A percentile compares a stretch with the other conserved stretches of the same genome.
Evolutionary conservation across 2,888 invertebrate genomes (phyloP).

Genomic region (Tricholauxania praeusta): DNA sequence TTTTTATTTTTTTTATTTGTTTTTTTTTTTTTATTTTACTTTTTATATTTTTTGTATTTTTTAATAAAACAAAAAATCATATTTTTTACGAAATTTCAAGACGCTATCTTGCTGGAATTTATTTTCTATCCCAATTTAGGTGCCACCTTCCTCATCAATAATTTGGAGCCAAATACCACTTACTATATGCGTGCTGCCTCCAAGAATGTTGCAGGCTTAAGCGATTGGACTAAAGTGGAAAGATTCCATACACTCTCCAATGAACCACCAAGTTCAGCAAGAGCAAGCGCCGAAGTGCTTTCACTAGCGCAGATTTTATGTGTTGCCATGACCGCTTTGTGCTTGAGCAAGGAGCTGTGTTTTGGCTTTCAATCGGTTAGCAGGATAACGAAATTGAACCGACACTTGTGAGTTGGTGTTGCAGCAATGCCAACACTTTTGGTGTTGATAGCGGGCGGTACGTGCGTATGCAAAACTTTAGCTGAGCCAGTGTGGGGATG

Average conservation of each 20-base stretch:
- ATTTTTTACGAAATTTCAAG: too few species aligned
- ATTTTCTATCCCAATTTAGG: conserved; percentile 58
- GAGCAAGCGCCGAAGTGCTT: conserved; percentile 14
- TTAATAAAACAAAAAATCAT: too few species aligned
- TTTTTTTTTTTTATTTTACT: too few species aligned
- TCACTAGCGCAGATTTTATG: conserved; percentile 42
- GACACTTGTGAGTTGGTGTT: conserved; percentile 28
- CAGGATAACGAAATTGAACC: conserved; percentile 26
- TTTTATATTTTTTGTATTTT: too few species aligned
- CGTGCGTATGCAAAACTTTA: conserved; percentile 25
- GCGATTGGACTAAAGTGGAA: conserved; percentile 65
- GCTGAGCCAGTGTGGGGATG: conserved; percentile 13
- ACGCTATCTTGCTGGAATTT: conserved; percentile 1
- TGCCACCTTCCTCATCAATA: conserved; percentile 69
- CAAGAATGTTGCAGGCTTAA: conserved; percentile 71
- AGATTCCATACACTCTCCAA: conserved; percentile 63
- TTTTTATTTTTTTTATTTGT: too few species aligned
- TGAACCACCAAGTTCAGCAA: conserved; percentile 57
- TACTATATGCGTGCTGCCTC: conserved; percentile 72
- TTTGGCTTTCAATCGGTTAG: conserved; percentile 30
- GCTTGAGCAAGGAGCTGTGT: conserved; percentile 43
- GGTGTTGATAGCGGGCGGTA: conserved; percentile 15
- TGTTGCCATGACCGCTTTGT: conserved; percentile 44
- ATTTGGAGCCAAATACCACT: conserved; percentile 69
- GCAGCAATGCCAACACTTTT: not conserved